Conservation (phyloP, 2,797 vertebrate genomes). For the Gymnocypris eckloni region DNA sequence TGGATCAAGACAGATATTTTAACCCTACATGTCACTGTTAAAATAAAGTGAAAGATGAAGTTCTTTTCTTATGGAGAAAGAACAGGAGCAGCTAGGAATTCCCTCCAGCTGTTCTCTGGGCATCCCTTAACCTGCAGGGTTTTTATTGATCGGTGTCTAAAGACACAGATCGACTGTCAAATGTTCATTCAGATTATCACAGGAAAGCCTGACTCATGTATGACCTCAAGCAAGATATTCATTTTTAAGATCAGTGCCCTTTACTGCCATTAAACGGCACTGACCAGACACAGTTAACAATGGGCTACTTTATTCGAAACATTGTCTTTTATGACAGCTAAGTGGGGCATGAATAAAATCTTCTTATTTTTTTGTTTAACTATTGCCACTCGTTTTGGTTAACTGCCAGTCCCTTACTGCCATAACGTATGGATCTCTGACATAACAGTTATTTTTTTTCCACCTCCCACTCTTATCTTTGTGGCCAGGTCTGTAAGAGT, state of each 20-base stretch:
- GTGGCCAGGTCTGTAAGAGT: slow-evolving; percentile 57
- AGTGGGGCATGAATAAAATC: slow-evolving; percentile 5
- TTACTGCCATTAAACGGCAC: slow-evolving; percentile 30
- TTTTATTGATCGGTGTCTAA: slow-evolving; percentile 35
- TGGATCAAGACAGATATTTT: not conserved
- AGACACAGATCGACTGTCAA: slow-evolving; percentile 41
- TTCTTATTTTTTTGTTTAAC: no score
- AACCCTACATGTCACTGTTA: slow-evolving; percentile 6
- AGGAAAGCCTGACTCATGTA: slow-evolving; percentile 27
- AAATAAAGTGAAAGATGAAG: not conserved
- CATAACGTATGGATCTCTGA: slow-evolving; percentile 50
- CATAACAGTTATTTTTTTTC: slow-evolving; percentile 56
- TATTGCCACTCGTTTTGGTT: not conserved
- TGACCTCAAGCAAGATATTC: slow-evolving; percentile 42
- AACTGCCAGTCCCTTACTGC: slow-evolving; percentile 41
- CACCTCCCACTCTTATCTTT: slow-evolving; percentile 61
- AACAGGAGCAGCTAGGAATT: slow-evolving; percentile 1
- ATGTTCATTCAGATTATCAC: slow-evolving; percentile 39
- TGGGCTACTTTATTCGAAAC: slow-evolving; percentile 12
- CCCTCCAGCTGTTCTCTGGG: slow-evolving; percentile 39
- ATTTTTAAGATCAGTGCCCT: slow-evolving; percentile 36
- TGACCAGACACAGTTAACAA: slow-evolving; percentile 19
- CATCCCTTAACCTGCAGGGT: slow-evolving; percentile 32
- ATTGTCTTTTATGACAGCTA: slow-evolving; percentile 21
- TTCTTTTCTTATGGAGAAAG: not conserved